Conservation (phyloP, 1,140 invertebrate species). For the Listronotus bonariensis region DNA sequence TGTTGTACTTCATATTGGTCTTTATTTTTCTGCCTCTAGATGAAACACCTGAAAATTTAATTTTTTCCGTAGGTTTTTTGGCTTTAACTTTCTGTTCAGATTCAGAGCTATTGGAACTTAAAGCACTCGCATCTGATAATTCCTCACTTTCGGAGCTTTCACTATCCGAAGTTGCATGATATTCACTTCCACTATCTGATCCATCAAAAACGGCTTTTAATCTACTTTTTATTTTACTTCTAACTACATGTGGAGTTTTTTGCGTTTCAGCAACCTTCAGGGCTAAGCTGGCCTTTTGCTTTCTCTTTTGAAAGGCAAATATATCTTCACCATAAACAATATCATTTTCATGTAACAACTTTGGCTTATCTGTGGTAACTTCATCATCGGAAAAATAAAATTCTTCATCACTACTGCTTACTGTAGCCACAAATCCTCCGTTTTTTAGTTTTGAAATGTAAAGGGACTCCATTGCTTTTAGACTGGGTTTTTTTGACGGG, state of each 20-base stretch:
- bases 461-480: conserved; percentile 39
- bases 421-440: conserved; percentile 18
- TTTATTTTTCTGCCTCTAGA: conserved; percentile 22
- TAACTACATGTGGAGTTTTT: conserved; percentile 39
- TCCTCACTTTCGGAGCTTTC: conserved; percentile 29
- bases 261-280: conserved; percentile 35
- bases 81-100: conserved; percentile 7
- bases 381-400: conserved; percentile 8
- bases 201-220: conserved; percentile 39
- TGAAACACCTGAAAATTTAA: conserved; percentile 16
- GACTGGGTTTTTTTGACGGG: no score
- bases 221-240: conserved; percentile 39
- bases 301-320: conserved; percentile 43
- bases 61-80: conserved; percentile 3
- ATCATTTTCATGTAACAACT: conserved; percentile 42
- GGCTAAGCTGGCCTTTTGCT: conserved; percentile 33
- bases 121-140: conserved; percentile 21
- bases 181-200: conserved; percentile 46
- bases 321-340: conserved; percentile 42
- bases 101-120: conserved; percentile 1
- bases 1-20: conserved; percentile 57
- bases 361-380: conserved; percentile 30
- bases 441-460: conserved; percentile 24
- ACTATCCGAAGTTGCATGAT: conserved; percentile 30
- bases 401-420: conserved; percentile 29